A percentile compares a stretch with the other conserved stretches of the same genome.
These are phyloP conservation scores for Cliona cf. orientalis DNA, from an alignment of 37 sponge, comb jelly and placozoan species.

Conservation along the genomic window DNA sequence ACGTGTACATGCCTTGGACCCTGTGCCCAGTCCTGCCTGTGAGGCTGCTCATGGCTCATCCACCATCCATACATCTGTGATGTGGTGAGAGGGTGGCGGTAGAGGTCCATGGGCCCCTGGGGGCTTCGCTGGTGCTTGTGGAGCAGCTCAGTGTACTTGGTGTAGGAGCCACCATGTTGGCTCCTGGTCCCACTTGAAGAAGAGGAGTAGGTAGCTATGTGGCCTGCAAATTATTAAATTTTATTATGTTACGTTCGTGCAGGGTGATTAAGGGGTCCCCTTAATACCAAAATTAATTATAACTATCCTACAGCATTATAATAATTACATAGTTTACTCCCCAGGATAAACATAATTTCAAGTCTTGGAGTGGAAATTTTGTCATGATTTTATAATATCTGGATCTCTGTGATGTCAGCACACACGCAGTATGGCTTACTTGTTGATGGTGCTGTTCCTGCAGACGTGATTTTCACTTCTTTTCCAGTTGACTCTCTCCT, in stretches of 20 bases:
- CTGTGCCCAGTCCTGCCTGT: conserved; percentile 72
- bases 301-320: no score
- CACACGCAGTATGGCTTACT: no score
- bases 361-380: no score
- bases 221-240: not conserved
- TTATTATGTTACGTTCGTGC: not conserved
- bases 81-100: conserved; percentile 81
- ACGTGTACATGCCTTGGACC: conserved; percentile 69
- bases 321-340: no score
- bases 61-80: conserved; percentile 96
- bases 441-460: no score
- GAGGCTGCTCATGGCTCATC: conserved; percentile 59
- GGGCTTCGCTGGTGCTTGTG: conserved; percentile 85
- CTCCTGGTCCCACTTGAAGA: not conserved
- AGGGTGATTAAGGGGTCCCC: no score
- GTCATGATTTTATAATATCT: no score
- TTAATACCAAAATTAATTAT: no score
- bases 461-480: no score
- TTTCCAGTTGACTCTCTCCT: no score
- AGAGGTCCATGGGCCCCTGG: conserved; percentile 87
- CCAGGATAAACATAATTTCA: no score
- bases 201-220: not conserved
- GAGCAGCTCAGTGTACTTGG: conserved; percentile 71
- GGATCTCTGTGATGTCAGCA: no score
- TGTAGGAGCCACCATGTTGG: conserved; percentile 74